Evolutionary conservation across 2,888 invertebrate genomes (phyloP).

Genomic region (Cantharis lateralis): DNA sequence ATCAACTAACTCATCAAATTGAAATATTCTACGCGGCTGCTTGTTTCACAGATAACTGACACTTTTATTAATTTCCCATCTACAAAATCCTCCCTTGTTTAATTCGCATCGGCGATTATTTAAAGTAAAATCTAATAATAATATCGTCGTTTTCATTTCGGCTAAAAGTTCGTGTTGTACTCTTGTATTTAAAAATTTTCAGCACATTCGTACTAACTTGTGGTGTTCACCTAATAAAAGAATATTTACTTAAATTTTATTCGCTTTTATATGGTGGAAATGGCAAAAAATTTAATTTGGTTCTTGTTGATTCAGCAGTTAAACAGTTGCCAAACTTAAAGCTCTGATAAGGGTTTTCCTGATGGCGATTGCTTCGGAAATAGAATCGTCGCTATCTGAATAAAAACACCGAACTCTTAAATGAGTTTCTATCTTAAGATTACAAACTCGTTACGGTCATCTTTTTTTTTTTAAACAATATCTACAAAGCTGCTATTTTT

Average conservation of each 20-base stretch:
- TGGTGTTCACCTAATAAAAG: background rate
- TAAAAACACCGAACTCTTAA: constrained; percentile 34
- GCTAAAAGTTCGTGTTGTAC: background rate
- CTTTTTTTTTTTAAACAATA: constrained; percentile 8
- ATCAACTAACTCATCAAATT: constrained; percentile 49
- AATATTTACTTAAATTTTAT: background rate
- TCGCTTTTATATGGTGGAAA: constrained; percentile 33
- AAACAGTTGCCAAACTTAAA: constrained; percentile 57
- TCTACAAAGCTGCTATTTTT: constrained; percentile 30
- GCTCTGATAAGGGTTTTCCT: constrained; percentile 56
- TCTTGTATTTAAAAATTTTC: constrained; percentile 13
- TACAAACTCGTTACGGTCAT: constrained; percentile 31
- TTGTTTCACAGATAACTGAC: constrained; percentile 66
- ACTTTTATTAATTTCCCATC: constrained; percentile 77
- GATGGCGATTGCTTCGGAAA: constrained; percentile 42
- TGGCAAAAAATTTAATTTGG: constrained; percentile 61
- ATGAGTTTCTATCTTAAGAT: constrained; percentile 27
- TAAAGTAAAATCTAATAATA: background rate
- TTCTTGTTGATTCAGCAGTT: constrained; percentile 63
- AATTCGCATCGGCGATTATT: constrained; percentile 26
- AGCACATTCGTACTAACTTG: constrained; percentile 26
- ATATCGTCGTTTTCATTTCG: background rate
- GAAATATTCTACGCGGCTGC: constrained; percentile 58
- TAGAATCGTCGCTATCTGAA: constrained; percentile 40
- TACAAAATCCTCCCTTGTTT: constrained; percentile 45